These are phyloP conservation scores for Drosophila elegans DNA, from an alignment of 1,140 invertebrate genomes.

Conservation along the genomic window DNA sequence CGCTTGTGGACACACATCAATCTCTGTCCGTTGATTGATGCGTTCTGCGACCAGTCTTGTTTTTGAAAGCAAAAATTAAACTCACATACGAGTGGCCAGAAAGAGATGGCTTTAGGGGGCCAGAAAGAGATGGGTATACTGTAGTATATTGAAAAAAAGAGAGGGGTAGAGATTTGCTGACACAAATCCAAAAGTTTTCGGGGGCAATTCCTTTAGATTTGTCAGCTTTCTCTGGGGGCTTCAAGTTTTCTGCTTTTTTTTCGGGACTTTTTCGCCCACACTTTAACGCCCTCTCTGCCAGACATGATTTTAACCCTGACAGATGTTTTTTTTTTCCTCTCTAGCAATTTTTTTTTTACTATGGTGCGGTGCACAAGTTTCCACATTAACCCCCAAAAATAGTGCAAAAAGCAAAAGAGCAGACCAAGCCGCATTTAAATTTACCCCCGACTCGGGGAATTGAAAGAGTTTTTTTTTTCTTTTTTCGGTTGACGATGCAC, in stretches of 20 bases:
- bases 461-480: slow-evolving; percentile 39
- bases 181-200: slow-evolving; percentile 35
- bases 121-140: not conserved
- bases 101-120: not conserved
- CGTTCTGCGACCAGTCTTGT: slow-evolving; percentile 31
- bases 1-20: slow-evolving; percentile 41
- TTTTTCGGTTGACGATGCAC: slow-evolving; percentile 64
- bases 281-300: slow-evolving; percentile 3
- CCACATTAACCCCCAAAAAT: slow-evolving; percentile 2
- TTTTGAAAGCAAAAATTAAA: slow-evolving; percentile 52
- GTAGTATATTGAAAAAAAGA: not conserved
- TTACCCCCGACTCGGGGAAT: slow-evolving; percentile 31
- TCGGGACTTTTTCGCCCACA: not conserved
- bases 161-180: slow-evolving; percentile 11
- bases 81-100: not conserved
- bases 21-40: slow-evolving; percentile 47
- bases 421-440: slow-evolving; percentile 44
- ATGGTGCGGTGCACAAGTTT: slow-evolving; percentile 8
- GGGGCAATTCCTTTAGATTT: slow-evolving; percentile 41
- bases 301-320: slow-evolving; percentile 39
- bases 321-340: slow-evolving; percentile 30
- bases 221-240: slow-evolving; percentile 26
- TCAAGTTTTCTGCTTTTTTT: not conserved
- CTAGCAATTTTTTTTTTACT: not conserved
- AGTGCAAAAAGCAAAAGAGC: slow-evolving; percentile 8